Conservation (phyloP, 2,113 vertebrate genomes). For the Oplegnathus fasciatus region DNA sequence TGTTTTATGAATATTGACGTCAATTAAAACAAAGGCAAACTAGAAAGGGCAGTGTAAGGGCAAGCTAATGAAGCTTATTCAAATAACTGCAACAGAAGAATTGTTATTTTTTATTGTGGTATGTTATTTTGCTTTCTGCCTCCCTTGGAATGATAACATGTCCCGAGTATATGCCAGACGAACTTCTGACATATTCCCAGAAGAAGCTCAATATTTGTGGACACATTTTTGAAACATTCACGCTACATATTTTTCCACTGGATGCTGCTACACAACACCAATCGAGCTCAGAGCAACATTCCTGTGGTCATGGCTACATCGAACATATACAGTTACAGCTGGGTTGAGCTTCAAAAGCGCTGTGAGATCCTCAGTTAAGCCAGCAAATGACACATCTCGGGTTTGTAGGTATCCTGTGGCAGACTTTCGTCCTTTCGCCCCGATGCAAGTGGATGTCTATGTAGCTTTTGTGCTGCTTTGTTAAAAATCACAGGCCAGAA, state of each 20-base stretch:
- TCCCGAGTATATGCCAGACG: conserved; percentile 40
- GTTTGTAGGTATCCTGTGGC: conserved; percentile 61
- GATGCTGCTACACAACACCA: conserved; percentile 61
- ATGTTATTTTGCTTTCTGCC: conserved; percentile 23
- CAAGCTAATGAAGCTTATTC: conserved; percentile 16
- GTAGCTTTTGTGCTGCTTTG: conserved; percentile 32
- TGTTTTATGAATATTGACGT: conserved; percentile 18
- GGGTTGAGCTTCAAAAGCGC: conserved; percentile 66
- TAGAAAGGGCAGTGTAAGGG: background rate
- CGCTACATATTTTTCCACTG: conserved; percentile 66
- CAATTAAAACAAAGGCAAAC: background rate
- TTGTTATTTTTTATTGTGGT: background rate
- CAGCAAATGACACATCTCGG: conserved; percentile 58
- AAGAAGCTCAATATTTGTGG: conserved; percentile 65
- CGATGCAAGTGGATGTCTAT: conserved; percentile 11
- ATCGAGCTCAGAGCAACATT: conserved; percentile 62
- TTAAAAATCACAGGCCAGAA: conserved; percentile 14
- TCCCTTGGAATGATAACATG: conserved; percentile 25
- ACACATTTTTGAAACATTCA: conserved; percentile 62
- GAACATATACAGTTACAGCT: conserved; percentile 65
- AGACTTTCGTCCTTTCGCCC: conserved; percentile 27
- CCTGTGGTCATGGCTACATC: conserved; percentile 58
- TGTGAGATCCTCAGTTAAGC: conserved; percentile 52
- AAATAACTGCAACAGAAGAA: conserved; percentile 7
- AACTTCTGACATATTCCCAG: conserved; percentile 41